phyloP scores from a whole-genome alignment of 2,113 vertebrate genomes.

The Delphinapterus leucas region DNA sequence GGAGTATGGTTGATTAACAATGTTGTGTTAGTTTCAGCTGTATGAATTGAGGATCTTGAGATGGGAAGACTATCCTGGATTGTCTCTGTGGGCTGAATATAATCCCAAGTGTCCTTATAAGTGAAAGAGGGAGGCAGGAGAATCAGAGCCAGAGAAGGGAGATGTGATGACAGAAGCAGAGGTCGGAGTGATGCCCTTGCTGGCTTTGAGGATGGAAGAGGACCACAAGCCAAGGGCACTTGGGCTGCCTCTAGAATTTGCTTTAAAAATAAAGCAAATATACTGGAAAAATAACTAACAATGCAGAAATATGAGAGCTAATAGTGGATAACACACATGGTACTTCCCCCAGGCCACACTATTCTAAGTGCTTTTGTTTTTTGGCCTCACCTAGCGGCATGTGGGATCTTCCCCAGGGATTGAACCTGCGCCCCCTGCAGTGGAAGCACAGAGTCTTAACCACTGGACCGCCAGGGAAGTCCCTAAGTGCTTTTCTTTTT shows the following conservation, averaged over 20 bases:
- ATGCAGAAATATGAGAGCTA: background rate
- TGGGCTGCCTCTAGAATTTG: background rate
- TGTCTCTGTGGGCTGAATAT: background rate
- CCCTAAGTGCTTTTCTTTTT: too few species aligned
- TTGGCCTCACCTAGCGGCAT: too few species aligned
- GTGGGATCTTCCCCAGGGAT: too few species aligned
- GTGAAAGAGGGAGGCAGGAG: background rate
- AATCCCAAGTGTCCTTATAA: background rate
- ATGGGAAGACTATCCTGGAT: background rate
- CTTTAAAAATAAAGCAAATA: background rate
- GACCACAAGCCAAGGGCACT: background rate
- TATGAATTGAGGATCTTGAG: background rate
- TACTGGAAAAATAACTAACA: background rate
- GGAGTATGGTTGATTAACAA: background rate
- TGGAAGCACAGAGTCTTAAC: too few species aligned
- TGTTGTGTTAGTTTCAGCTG: background rate
- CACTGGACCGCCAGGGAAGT: too few species aligned
- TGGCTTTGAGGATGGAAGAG: background rate
- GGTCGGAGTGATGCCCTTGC: background rate
- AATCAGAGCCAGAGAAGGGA: background rate
- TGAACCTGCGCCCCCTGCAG: too few species aligned
- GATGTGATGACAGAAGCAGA: background rate
- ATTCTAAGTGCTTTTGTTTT: background rate
- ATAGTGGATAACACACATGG: background rate
- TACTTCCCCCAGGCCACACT: background rate